Percentiles rank a stretch among this genome's conserved stretches.
Conservation (phyloP, 64 coral and sea anemone genomes). For the Montipora foliosa region DNA sequence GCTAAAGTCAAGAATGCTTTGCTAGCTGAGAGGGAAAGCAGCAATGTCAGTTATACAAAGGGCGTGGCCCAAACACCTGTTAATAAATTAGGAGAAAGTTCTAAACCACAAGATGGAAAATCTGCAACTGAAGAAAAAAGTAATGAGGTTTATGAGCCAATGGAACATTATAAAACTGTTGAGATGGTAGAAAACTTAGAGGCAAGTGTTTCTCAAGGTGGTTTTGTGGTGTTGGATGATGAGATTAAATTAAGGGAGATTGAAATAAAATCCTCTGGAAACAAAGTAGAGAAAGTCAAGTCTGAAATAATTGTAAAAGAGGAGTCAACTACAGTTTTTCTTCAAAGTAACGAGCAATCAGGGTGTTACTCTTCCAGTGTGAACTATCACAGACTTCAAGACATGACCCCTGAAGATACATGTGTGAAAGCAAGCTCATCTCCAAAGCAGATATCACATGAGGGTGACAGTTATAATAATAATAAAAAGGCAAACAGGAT, state of each 20-base stretch:
- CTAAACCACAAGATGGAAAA: background rate
- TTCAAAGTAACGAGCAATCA: background rate
- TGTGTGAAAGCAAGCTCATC: background rate
- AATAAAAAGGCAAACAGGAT: background rate
- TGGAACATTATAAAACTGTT: background rate
- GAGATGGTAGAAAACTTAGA: no score
- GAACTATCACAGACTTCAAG: background rate
- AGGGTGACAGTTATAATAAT: background rate
- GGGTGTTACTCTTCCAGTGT: background rate
- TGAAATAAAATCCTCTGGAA: background rate
- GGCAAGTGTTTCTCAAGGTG: background rate
- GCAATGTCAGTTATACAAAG: background rate
- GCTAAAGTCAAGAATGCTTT: constrained; percentile 73
- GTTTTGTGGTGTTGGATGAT: background rate
- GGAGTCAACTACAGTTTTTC: background rate
- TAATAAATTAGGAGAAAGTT: background rate
- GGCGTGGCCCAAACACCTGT: background rate
- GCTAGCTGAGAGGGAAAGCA: background rate
- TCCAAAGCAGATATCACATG: background rate
- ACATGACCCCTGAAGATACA: background rate
- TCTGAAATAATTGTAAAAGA: background rate
- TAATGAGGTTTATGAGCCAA: no score
- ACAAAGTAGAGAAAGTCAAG: background rate
- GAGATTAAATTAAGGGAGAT: background rate
- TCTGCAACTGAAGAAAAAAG: background rate